These are phyloP conservation scores for Drosophila pectinifera DNA, from an alignment of 1,140 invertebrate species.

Conservation along the genomic window DNA sequence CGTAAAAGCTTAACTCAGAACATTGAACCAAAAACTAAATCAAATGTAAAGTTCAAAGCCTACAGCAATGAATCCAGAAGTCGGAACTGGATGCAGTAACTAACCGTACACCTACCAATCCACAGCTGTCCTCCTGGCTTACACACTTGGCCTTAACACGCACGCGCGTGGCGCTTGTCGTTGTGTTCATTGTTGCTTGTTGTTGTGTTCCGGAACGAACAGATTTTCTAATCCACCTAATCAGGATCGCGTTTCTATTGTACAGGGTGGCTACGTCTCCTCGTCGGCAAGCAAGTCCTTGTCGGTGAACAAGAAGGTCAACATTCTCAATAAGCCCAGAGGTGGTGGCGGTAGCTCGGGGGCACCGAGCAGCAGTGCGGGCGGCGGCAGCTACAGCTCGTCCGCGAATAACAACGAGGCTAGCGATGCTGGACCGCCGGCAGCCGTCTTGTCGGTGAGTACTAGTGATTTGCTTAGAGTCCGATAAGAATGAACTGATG, in stretches of 20 bases:
- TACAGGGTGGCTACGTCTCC: constrained; percentile 87
- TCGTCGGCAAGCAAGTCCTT: constrained; percentile 86
- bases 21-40: too few species aligned
- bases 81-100: background rate
- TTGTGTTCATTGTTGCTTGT: constrained; percentile 84
- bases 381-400: constrained; percentile 58
- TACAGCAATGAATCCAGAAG: too few species aligned
- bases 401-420: constrained; percentile 74
- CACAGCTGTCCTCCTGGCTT: constrained; percentile 26
- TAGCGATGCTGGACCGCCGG: constrained; percentile 51
- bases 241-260: constrained; percentile 87
- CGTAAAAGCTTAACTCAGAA: too few species aligned
- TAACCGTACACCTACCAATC: constrained; percentile 21
- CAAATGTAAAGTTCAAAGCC: too few species aligned
- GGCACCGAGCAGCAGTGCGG: constrained; percentile 46
- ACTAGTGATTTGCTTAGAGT: background rate
- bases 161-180: constrained; percentile 79
- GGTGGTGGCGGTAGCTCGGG: constrained; percentile 61
- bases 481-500: background rate
- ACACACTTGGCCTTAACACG: constrained; percentile 66
- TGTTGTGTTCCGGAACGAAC: constrained; percentile 74
- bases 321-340: constrained; percentile 88
- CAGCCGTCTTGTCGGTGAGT: constrained; percentile 71
- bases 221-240: constrained; percentile 82
- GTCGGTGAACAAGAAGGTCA: constrained; percentile 88